Base-by-base conservation (phyloP, 2,797 vertebrate species). In the Martes flavigula region DNA sequence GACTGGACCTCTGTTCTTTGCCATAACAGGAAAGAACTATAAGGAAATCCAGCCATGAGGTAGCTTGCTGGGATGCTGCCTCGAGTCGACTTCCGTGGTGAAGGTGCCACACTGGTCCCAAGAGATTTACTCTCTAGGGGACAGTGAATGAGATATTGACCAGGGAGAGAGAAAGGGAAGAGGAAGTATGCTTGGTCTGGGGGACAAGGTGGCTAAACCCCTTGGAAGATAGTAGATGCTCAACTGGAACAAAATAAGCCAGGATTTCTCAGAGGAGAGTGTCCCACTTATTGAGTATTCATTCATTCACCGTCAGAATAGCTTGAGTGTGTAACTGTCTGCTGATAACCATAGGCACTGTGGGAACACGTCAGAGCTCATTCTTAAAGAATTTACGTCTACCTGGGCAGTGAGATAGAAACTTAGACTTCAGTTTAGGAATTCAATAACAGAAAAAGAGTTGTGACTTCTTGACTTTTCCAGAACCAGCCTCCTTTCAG, bases 321-420 rank as follows among this genome's bases (percentile, higher is more conserved):
- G 40, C 64, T 60, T 64, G 10, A 84, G 43, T 11, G 20, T 7
- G 17, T 58, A 38, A 56, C 23, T 43, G n/a, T 43, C 38, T 77
- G 2, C 75, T 83, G 17, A 51, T 92, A 58, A 58, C 68, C 40
- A 23, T 21, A 82, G 23, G 12, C 27, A 23, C 2, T 23, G 3
- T 60, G 73, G n/a, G 20, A 51, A 54, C 21, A 54, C 12, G 20
- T 46, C 27, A 11, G 82, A 72, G 4, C 27, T 94, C 62, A 77
- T 87, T 58, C 51, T 94, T 25, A 90, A 84, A 95, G 58, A 56
- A 79, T 89, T 94, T 78, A n/a, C 58, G 18, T 81, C 93, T 72
- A 91, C 27, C 56, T 51, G 23, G 60, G 23, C 35, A 32, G 23
- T 58, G 72, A 92, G n/a, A 70, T 70, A 48, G 32, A 79, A 87